A percentile compares a stretch with the other conserved stretches of the same genome.
phyloP scores from a whole-genome alignment of 1,140 invertebrate species.

The Aplysia californica region DNA sequence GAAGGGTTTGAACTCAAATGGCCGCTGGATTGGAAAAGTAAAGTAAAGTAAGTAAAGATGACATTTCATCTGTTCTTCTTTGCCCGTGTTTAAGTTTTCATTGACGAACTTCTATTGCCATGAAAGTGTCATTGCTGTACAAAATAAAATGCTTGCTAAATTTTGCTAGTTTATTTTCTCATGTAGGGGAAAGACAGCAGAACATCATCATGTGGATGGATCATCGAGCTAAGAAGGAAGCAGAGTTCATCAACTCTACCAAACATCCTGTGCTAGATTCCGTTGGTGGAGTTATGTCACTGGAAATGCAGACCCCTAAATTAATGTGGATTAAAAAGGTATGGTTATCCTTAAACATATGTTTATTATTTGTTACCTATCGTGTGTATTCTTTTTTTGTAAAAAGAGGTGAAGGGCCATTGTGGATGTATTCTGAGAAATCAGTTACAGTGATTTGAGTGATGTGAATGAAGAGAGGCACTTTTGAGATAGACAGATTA shows the following conservation, averaged over 20 bases:
- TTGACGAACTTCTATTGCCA: too few species aligned
- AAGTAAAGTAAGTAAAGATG: too few species aligned
- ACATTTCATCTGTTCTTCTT: too few species aligned
- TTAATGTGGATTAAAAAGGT: slow-evolving; percentile 89
- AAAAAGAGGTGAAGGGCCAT: not conserved
- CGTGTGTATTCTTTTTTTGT: too few species aligned
- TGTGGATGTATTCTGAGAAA: not conserved
- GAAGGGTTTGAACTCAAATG: too few species aligned
- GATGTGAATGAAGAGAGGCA: not conserved
- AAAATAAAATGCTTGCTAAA: not conserved
- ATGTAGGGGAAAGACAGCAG: slow-evolving; percentile 74
- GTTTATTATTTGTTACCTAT: too few species aligned
- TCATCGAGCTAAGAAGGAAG: slow-evolving; percentile 87
- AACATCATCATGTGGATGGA: slow-evolving; percentile 99
- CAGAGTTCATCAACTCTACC: slow-evolving; percentile 83
- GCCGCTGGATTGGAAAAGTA: too few species aligned
- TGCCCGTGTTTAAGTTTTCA: too few species aligned
- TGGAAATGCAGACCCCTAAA: slow-evolving; percentile 97
- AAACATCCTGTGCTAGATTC: slow-evolving; percentile 82
- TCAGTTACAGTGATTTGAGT: not conserved
- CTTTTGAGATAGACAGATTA: not conserved
- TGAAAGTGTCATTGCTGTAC: too few species aligned
- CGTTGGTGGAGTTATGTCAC: slow-evolving; percentile 90
- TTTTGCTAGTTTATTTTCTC: not conserved
- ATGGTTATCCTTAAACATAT: not conserved